Conservation (phyloP, 1,140 invertebrate species). For the Drosophila dunni region DNA sequence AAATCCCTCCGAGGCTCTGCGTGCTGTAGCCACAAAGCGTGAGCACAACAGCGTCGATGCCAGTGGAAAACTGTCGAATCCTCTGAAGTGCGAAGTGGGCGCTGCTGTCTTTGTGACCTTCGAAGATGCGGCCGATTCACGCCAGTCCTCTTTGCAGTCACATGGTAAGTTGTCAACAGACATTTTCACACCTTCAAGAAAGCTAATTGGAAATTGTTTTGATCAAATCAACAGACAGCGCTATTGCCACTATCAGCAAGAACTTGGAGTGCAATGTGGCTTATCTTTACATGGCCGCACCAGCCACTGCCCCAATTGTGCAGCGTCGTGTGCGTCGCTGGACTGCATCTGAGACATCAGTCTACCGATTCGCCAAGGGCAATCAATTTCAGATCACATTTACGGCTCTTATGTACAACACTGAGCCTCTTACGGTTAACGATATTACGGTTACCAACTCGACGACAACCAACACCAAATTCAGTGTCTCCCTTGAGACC, state of each 20-base stretch:
- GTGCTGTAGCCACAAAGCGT: conserved; percentile 49
- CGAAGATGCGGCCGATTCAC: conserved; percentile 80
- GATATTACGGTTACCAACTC: conserved; percentile 44
- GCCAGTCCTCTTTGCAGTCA: conserved; percentile 83
- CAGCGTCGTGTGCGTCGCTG: conserved; percentile 64
- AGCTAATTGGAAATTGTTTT: conserved; percentile 8
- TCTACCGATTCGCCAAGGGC: conserved; percentile 26
- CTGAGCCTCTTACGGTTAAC: conserved; percentile 14
- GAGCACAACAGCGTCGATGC: conserved; percentile 69
- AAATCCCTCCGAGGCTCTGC: conserved; percentile 72
- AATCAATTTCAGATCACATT: conserved; percentile 73
- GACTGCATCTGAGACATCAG: conserved; percentile 52
- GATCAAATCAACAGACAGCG: conserved; percentile 73
- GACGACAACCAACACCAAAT: conserved; percentile 29
- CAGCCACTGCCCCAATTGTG: conserved; percentile 54
- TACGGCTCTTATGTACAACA: conserved; percentile 42
- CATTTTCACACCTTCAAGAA: neutral
- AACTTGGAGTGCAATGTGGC: conserved; percentile 73
- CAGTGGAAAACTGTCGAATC: conserved; percentile 58
- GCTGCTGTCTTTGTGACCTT: conserved; percentile 81
- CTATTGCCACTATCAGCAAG: conserved; percentile 68
- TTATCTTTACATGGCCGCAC: conserved; percentile 73
- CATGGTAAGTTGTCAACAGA: conserved; percentile 83
- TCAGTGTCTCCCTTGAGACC: conserved; percentile 48
- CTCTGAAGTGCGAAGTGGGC: conserved; percentile 65